phyloP scores from a whole-genome alignment of 2,888 invertebrate species.

The Sympetrum striolatum region DNA sequence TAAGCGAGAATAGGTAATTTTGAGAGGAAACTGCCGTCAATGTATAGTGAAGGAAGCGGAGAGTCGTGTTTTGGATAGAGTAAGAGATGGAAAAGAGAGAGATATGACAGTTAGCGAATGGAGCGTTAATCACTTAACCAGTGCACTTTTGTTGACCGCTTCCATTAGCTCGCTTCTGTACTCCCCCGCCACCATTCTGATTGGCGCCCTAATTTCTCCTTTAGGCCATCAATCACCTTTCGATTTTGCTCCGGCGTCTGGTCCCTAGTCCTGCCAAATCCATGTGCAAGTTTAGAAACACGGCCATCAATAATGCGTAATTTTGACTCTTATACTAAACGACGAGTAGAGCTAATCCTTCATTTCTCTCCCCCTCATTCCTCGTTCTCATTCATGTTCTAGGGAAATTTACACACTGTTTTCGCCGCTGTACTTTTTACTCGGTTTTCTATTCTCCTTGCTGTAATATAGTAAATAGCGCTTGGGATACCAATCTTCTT shows the following conservation, averaged over 20 bases:
- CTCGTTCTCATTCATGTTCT: too few species aligned
- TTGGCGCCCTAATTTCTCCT: not conserved
- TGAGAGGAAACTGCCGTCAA: too few species aligned
- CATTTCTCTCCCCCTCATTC: too few species aligned
- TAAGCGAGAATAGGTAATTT: too few species aligned
- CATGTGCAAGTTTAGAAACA: not conserved
- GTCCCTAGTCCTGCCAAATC: not conserved
- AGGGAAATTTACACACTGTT: too few species aligned
- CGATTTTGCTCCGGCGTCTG: not conserved
- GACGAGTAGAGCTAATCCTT: not conserved
- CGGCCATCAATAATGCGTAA: not conserved
- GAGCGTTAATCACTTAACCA: slow-evolving; percentile 13
- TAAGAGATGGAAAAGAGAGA: not conserved
- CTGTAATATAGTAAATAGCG: too few species aligned
- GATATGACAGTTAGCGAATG: not conserved
- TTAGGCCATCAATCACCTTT: slow-evolving; percentile 24
- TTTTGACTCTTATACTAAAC: not conserved
- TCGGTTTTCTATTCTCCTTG: too few species aligned
- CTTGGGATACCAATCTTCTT: too few species aligned
- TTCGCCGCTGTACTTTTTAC: too few species aligned
- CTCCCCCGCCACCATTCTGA: not conserved
- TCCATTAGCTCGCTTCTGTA: not conserved
- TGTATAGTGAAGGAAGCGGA: too few species aligned
- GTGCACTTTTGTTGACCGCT: slow-evolving; percentile 3
- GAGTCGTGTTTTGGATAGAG: too few species aligned